These are phyloP conservation scores for Anoplopoma fimbria DNA, from an alignment of 2,113 vertebrate genomes.

Conservation along the genomic window DNA sequence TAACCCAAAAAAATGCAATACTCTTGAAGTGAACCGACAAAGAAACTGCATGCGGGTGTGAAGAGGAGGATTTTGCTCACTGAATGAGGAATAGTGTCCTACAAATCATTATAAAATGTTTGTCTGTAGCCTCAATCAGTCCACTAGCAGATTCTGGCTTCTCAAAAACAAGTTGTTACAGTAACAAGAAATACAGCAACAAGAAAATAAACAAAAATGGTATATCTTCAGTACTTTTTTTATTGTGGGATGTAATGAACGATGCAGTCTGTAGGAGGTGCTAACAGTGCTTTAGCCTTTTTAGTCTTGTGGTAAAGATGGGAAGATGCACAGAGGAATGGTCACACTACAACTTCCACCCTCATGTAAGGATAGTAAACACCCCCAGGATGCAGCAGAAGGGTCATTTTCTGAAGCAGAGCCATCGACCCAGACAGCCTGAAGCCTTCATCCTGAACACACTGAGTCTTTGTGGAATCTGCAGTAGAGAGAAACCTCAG, in stretches of 20 bases:
- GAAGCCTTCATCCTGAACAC: slow-evolving; percentile 37
- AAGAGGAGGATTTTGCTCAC: not conserved
- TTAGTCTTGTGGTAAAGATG: not conserved
- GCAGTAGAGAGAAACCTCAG: slow-evolving; percentile 53
- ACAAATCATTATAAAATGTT: not conserved
- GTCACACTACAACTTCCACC: not conserved
- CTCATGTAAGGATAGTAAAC: slow-evolving; percentile 19
- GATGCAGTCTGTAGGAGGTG: slow-evolving; percentile 26
- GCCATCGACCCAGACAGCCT: slow-evolving; percentile 1
- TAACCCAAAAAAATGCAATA: not conserved
- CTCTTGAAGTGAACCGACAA: not conserved
- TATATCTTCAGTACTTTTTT: not conserved
- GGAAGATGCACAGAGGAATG: not conserved
- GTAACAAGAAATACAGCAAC: too few relatives aligned
- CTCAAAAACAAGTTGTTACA: not conserved
- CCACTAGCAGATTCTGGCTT: not conserved
- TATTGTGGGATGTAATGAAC: not conserved
- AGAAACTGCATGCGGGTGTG: not conserved
- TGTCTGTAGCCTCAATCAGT: not conserved
- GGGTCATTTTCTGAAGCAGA: slow-evolving; percentile 14
- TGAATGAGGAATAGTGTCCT: not conserved
- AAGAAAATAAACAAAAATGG: too few relatives aligned
- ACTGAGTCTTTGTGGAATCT: slow-evolving; percentile 50
- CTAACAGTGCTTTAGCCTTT: not conserved
- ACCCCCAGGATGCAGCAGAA: slow-evolving; percentile 7